Evolutionary conservation across 2,888 invertebrate species (phyloP), one percentile per base, ranked within the genome.

Genomic region (Halictus quadricinctus): DNA sequence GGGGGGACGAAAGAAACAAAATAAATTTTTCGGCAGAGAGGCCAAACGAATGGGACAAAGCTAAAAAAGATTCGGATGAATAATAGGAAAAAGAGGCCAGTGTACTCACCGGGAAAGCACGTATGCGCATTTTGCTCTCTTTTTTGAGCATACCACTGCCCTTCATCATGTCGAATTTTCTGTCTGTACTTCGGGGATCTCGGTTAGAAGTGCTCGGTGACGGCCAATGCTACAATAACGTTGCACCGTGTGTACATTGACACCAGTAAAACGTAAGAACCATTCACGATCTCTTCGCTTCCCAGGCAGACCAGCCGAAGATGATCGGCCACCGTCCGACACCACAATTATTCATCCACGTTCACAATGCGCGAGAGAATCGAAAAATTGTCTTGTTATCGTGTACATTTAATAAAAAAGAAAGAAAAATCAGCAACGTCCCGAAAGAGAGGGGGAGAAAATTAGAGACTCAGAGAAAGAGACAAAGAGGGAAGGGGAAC

Each of bases 51-150:
- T 25, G 46, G 64, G 54, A 72, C 46, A 75, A 75, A 36, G 58
- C 73, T 83, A 60, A 79, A 72, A 76, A 41, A 58, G 7, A 64
- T 64, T 64, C 29, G 48, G 60, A 10, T 21, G 54, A 74, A 54
- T 21, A 48, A 72, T 75, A 60, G 74, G 74, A 50, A 29, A 66
- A 78, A 69, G 46, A 73, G 36, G 66, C 64, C 79, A 36, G 73
- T 69, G 80, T 73, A 90, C 98, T 98, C 96, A 99, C 99, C 95
- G 99, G 99, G 96, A 99, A 99, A 92, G 99, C 99, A 95, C 99
- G 96, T 94, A 99, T 99, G 95, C 99, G 97, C 99, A 99, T 99
- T 96, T 99, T 99, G 96, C 97, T 97, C 96, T 98, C 98, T 95
- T 98, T 98, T 95, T 98, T 98, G 93, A 97, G 97, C 95, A 97